Evolutionary conservation across 2,888 invertebrate species (phyloP), one percentile per base, ranked within the genome.

Genomic region (Hydraecia micacea): DNA sequence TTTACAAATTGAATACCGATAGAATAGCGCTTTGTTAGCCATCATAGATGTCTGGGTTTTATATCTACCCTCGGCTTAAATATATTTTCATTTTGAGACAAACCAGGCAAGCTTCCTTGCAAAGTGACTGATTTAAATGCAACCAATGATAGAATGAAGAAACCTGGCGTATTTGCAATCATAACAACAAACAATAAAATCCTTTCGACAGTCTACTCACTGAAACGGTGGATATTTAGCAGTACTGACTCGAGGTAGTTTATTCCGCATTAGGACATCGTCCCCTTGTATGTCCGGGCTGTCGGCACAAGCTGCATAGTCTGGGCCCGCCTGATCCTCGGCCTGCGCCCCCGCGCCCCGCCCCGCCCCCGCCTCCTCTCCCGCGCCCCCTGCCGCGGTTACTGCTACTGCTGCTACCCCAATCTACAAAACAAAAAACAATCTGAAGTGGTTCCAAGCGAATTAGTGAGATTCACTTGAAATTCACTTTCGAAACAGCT

Each of bases 261-360:
- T 68, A 85, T 7, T 87, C 75, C 2, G 71, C 77, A 52, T 91
- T 93, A 2, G 98, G 98, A 89, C 98, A 98, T 78, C 97, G 96
- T 58, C 89, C 93, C 77, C 97, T 95, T 0, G 96, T 97, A 89
- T 98, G 98, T 21, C 98, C 99, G 95, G 98, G 98, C 89, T 98
- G 97, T 15, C 98, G 97, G 93, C 99, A 99, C 70, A 97, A 90
- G 0, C 98, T 97, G 93, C 98, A 99, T 91, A 97, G 98, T 79
- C 98, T 96, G 71, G 95, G 95, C 0, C 93, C 92, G 60, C 94
- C 91, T 6, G 80, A 84, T 4, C 67, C 88, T 21, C 74, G 81
- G 25, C 72, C 86, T 36, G 32, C 88, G 78, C 68, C 86, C 68
- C 62, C 62, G 2, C 79, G 66, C 1, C 75, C 36, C 42, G 25